Percentiles rank a stretch among this genome's conserved stretches.
Evolutionary conservation across 2,888 invertebrate genomes (phyloP).

Genomic region (Rhagonycha lutea): DNA sequence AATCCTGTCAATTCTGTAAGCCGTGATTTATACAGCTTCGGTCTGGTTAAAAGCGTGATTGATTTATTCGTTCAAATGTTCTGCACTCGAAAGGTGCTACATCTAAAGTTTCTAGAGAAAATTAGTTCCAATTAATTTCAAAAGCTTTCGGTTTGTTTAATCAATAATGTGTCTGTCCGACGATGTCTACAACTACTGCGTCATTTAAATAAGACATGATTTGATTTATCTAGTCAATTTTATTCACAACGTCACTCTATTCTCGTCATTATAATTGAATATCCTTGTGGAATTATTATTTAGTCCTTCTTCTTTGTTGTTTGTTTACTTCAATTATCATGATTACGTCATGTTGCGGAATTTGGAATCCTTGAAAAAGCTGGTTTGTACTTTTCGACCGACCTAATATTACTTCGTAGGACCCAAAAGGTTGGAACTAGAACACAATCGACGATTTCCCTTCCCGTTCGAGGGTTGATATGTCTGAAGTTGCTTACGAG

Average conservation of each 20-base stretch:
- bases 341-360: not conserved
- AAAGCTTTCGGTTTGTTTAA: constrained; percentile 24
- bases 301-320: not conserved
- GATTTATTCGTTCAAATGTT: constrained; percentile 33
- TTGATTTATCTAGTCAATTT: not conserved
- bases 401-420: not conserved
- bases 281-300: not conserved
- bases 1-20: constrained; percentile 31
- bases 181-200: constrained; percentile 17
- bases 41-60: constrained; percentile 33
- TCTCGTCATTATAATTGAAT: not conserved
- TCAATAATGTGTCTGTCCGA: constrained; percentile 18
- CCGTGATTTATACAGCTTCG: constrained; percentile 34
- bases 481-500: not conserved
- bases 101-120: constrained; percentile 15
- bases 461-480: not conserved
- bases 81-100: constrained; percentile 20
- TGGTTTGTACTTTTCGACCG: too few relatives aligned
- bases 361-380: not conserved
- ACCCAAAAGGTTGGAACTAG: not conserved
- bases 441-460: not conserved
- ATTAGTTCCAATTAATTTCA: constrained; percentile 26
- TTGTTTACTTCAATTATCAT: not conserved
- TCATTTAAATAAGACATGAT: constrained; percentile 17
- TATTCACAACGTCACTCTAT: not conserved